phyloP scores from a whole-genome alignment of 2,797 vertebrate species.

The Nyctibius grandis region DNA sequence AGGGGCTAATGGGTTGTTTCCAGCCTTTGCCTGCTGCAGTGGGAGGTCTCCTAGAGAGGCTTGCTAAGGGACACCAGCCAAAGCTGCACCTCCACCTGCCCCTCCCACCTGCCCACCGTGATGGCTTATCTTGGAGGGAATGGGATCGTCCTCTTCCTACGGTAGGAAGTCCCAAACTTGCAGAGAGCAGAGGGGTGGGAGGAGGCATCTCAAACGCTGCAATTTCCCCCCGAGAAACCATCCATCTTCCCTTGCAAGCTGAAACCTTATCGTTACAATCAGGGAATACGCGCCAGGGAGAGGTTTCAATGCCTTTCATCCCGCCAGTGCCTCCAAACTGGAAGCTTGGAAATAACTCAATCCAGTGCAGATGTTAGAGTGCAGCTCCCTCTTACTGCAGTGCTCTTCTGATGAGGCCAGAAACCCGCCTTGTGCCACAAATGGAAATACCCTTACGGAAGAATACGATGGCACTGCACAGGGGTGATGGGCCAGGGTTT shows the following conservation, averaged over 20 bases:
- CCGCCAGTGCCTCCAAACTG: accelerated
- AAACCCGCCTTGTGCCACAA: not conserved
- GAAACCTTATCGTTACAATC: not conserved
- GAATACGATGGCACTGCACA: accelerated
- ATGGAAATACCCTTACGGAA: not conserved
- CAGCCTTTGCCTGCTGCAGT: not conserved
- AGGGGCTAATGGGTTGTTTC: not conserved
- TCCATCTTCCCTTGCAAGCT: accelerated
- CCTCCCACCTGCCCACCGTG: not conserved
- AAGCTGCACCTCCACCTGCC: not conserved
- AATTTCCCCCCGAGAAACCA: not conserved
- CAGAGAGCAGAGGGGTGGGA: not conserved
- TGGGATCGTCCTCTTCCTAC: not conserved
- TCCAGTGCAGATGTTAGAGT: not conserved
- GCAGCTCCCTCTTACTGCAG: not conserved
- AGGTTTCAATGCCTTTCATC: not conserved
- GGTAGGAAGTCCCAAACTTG: not conserved
- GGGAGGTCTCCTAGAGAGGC: not conserved
- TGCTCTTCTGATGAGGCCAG: not conserved
- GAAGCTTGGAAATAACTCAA: not conserved
- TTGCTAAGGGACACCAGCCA: not conserved
- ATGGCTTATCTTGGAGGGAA: not conserved
- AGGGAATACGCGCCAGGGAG: not conserved
- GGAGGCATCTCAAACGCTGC: not conserved
- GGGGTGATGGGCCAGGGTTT: not conserved